Conservation (phyloP, 2,888 invertebrate species). For the Antitype chi region DNA sequence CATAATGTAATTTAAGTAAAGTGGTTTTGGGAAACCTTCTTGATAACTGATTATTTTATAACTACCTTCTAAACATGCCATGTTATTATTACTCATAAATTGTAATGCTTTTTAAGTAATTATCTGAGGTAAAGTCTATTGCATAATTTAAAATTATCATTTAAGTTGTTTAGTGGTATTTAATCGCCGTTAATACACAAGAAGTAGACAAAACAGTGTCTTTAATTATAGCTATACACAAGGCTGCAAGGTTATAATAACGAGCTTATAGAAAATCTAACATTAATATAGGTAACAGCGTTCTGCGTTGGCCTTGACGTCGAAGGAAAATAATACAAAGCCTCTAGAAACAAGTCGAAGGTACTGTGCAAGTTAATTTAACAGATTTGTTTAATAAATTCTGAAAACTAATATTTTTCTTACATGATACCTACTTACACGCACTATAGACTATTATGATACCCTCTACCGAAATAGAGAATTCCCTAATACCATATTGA, state of each 20-base stretch:
- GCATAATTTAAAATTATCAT: slow-evolving; percentile 53
- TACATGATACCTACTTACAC: not conserved
- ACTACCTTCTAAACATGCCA: slow-evolving; percentile 38
- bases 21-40: slow-evolving; percentile 55
- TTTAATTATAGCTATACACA: slow-evolving; percentile 62
- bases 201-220: slow-evolving; percentile 49
- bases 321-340: slow-evolving; percentile 31
- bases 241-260: slow-evolving; percentile 49
- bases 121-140: slow-evolving; percentile 42
- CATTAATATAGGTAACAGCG: slow-evolving; percentile 12
- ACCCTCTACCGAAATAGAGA: not conserved
- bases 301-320: slow-evolving; percentile 9
- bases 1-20: slow-evolving; percentile 55
- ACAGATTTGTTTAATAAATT: not conserved
- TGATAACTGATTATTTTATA: slow-evolving; percentile 36
- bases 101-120: slow-evolving; percentile 50
- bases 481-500: not conserved
- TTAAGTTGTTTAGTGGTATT: slow-evolving; percentile 39
- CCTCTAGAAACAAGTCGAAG: not conserved
- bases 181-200: slow-evolving; percentile 57
- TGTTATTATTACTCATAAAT: slow-evolving; percentile 59
- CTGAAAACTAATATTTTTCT: slow-evolving; percentile 8
- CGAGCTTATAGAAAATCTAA: slow-evolving; percentile 22
- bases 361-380: not conserved
- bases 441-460: not conserved